Percentiles rank a stretch among this genome's conserved stretches.
These are phyloP conservation scores for Taxidea taxus DNA, from an alignment of 2,113 vertebrate species.

Conservation along the genomic window DNA sequence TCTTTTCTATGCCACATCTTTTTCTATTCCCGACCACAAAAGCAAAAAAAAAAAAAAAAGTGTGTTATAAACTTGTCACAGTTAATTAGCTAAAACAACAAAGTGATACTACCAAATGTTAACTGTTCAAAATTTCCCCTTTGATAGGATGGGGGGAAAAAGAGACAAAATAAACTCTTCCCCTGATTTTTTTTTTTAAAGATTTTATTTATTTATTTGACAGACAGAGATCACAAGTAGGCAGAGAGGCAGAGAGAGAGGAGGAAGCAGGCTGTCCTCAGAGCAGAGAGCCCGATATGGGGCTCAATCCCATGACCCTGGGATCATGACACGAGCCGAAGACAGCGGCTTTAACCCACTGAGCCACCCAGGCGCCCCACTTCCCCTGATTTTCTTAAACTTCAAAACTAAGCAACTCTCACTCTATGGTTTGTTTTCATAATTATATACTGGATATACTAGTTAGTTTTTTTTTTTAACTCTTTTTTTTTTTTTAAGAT, in stretches of 20 bases:
- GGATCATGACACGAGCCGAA: no score
- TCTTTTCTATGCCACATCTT: neutral
- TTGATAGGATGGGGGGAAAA: neutral
- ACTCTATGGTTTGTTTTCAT: neutral
- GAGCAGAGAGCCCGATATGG: no score
- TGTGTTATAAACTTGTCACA: neutral
- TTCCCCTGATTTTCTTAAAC: neutral
- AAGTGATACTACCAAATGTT: neutral
- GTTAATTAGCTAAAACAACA: neutral
- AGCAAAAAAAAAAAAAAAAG: neutral
- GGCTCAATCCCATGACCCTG: no score
- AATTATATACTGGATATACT: neutral
- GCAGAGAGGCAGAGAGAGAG: no score
- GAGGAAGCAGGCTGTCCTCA: no score
- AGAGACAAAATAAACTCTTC: neutral
- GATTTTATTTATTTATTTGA: no score
- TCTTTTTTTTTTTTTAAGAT: no score
- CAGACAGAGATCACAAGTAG: no score
- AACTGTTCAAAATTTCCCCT: neutral
- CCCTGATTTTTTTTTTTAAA: neutral
- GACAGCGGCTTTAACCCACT: no score
- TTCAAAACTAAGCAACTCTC: slow-evolving; percentile 11
- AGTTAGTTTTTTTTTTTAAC: neutral
- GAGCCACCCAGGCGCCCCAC: no score
- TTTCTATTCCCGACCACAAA: neutral